Conservation (phyloP, 2,888 invertebrate genomes). For the Agriopis leucophaearia region DNA sequence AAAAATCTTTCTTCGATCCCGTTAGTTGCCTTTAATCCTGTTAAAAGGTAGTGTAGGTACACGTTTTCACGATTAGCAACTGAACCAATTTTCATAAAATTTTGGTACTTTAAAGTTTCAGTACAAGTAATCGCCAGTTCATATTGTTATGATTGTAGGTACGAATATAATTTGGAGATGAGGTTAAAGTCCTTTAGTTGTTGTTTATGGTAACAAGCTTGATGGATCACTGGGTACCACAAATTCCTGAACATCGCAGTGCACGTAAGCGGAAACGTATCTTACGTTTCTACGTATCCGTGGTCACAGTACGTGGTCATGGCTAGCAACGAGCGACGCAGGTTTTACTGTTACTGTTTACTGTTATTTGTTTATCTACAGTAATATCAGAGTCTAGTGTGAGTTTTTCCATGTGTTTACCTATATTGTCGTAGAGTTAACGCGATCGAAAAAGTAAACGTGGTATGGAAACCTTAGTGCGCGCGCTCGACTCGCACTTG, state of each 20-base stretch:
- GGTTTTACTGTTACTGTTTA: slow-evolving; percentile 3
- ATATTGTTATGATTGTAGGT: neutral
- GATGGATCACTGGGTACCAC: slow-evolving; percentile 8
- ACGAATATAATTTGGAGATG: neutral
- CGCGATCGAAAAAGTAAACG: too few species aligned
- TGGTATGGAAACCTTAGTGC: too few species aligned
- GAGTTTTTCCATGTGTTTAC: too few species aligned
- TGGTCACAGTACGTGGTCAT: slow-evolving; percentile 4
- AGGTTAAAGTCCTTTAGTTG: neutral
- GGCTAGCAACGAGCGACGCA: neutral
- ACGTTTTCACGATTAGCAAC: too few species aligned
- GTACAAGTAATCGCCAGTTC: neutral
- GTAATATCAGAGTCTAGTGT: too few species aligned
- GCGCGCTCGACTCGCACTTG: too few species aligned
- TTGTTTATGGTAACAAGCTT: slow-evolving; percentile 8
- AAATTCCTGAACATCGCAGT: slow-evolving; percentile 9
- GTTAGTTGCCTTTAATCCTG: too few species aligned
- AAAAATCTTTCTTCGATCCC: too few species aligned
- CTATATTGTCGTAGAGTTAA: too few species aligned
- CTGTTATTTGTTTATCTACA: neutral
- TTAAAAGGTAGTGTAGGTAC: too few species aligned
- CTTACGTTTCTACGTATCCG: slow-evolving; percentile 1
- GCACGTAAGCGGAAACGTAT: neutral
- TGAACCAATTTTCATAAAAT: too few species aligned
- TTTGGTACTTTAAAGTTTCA: too few species aligned